phyloP scores from a whole-genome alignment of 2,888 invertebrate genomes.

The Erebia epiphron region DNA sequence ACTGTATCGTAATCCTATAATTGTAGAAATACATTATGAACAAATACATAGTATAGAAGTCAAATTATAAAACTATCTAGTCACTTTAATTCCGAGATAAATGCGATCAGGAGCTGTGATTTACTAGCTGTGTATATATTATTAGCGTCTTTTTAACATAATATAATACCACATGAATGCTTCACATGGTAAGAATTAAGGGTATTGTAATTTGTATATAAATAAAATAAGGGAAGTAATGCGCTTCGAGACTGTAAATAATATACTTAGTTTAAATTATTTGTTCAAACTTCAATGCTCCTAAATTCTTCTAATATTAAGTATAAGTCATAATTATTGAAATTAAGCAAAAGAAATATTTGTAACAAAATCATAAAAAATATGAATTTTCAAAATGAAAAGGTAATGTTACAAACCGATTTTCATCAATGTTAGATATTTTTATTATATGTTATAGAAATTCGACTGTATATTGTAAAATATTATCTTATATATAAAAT shows the following conservation, averaged over 20 bases:
- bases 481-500: too few relatives aligned
- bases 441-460: not conserved
- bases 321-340: not conserved
- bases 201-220: slow-evolving; percentile 30
- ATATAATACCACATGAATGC: not conserved
- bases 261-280: slow-evolving; percentile 44
- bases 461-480: not conserved
- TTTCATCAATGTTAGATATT: not conserved
- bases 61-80: slow-evolving; percentile 26
- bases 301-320: not conserved
- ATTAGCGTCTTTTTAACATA: slow-evolving; percentile 34
- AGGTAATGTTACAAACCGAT: not conserved
- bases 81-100: slow-evolving; percentile 41
- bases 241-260: slow-evolving; percentile 53
- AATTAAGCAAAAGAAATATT: not conserved
- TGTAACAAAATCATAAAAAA: not conserved
- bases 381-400: not conserved
- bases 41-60: slow-evolving; percentile 23
- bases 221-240: slow-evolving; percentile 53
- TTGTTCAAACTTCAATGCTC: slow-evolving; percentile 20
- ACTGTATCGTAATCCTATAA: too few relatives aligned
- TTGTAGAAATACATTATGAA: not conserved
- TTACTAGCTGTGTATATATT: slow-evolving; percentile 69
- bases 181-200: slow-evolving; percentile 15
- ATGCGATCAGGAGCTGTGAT: slow-evolving; percentile 79